A percentile compares a stretch with the other conserved stretches of the same genome.
phyloP scores from a whole-genome alignment of 2,888 invertebrate species.

The Drosophila formosana region DNA sequence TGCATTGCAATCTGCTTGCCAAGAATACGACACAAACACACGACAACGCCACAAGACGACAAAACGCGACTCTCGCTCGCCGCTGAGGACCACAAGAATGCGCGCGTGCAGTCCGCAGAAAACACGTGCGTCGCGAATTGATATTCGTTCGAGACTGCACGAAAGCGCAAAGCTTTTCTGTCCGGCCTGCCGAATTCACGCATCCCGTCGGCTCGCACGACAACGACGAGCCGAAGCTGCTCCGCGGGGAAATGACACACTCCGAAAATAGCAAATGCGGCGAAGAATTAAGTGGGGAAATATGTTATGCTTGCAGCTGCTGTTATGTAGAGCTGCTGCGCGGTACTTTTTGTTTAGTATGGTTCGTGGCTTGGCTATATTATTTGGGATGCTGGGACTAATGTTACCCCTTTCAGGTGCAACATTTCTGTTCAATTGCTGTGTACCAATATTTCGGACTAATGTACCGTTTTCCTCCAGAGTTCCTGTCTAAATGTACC shows the following conservation, averaged over 20 bases:
- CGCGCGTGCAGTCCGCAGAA: slow-evolving; percentile 10
- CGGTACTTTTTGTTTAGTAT: background rate
- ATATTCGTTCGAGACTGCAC: slow-evolving; percentile 60
- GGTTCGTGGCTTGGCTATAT: background rate
- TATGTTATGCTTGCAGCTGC: slow-evolving; percentile 2
- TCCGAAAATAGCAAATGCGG: slow-evolving; percentile 48
- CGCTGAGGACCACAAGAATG: slow-evolving; percentile 18
- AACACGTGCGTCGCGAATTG: slow-evolving; percentile 72
- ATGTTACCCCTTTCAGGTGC: background rate
- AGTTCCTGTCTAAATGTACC: too few species aligned
- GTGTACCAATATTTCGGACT: too few species aligned
- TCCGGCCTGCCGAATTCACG: slow-evolving; percentile 25
- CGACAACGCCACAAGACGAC: background rate
- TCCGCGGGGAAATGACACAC: slow-evolving; percentile 15
- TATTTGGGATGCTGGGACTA: background rate
- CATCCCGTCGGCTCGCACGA: slow-evolving; percentile 12
- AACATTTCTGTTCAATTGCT: too few species aligned
- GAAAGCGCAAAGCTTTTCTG: slow-evolving; percentile 52
- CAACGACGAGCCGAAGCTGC: slow-evolving; percentile 14
- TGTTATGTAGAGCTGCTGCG: slow-evolving; percentile 2
- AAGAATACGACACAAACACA: slow-evolving; percentile 19
- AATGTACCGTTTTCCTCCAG: too few species aligned
- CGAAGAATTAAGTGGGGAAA: slow-evolving; percentile 43
- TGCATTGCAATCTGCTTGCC: slow-evolving; percentile 51
- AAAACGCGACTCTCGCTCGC: slow-evolving; percentile 21